These are phyloP conservation scores for Yponomeuta plumbellus DNA, from an alignment of 2,888 invertebrate genomes.

Conservation along the genomic window DNA sequence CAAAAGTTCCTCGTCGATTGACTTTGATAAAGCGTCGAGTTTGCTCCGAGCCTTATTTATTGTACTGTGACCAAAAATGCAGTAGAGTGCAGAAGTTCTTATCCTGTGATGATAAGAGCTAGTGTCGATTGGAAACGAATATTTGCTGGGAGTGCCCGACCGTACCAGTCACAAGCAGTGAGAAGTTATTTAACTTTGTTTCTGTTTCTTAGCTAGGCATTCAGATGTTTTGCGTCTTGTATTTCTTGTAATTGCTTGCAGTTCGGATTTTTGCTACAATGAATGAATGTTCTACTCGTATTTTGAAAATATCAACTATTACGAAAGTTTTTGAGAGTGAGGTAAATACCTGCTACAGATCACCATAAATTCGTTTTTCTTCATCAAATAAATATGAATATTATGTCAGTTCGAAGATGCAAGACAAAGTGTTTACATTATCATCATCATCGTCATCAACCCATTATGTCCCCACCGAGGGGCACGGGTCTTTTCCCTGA, in stretches of 20 bases:
- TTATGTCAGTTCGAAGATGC: too few species aligned
- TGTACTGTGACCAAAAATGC: not conserved
- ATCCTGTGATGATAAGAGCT: not conserved
- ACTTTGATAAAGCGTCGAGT: conserved; percentile 15
- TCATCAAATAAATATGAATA: too few species aligned
- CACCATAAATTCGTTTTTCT: too few species aligned
- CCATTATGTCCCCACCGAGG: too few species aligned
- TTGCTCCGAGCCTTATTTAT: conserved; percentile 13
- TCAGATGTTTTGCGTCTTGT: not conserved
- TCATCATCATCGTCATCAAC: too few species aligned
- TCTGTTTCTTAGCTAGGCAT: not conserved
- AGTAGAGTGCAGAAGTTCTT: not conserved
- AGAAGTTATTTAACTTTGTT: not conserved
- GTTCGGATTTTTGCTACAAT: not conserved
- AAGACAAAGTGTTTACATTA: too few species aligned
- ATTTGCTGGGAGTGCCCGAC: not conserved
- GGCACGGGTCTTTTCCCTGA: too few species aligned
- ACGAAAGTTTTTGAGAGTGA: too few species aligned
- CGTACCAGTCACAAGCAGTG: not conserved
- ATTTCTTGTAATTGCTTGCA: not conserved
- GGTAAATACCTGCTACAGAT: too few species aligned
- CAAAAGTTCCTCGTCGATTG: conserved; percentile 17
- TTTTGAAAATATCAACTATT: too few species aligned
- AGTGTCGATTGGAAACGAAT: not conserved
- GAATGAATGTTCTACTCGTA: too few species aligned